Evolutionary conservation across 2,113 vertebrate genomes (phyloP), one percentile per base, ranked within the genome.

Genomic region (Fulmarus glacialis): DNA sequence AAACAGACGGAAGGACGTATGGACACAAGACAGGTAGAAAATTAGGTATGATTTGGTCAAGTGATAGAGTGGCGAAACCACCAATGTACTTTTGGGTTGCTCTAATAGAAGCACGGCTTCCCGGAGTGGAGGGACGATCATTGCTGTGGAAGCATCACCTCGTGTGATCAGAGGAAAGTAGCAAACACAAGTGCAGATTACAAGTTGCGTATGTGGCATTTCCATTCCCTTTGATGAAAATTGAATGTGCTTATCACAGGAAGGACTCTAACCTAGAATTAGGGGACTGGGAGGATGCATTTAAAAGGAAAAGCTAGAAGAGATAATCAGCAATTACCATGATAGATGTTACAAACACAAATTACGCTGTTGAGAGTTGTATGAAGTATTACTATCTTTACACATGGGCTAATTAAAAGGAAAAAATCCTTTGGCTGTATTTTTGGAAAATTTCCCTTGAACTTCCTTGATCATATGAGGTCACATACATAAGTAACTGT

Each of bases 171-270:
- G 48, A 94, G 26, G 36, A 42, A 78, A 74, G 48, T 2, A 45
- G 32, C 59, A 93, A 93, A 62, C 22, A 23, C 27, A 23, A 88
- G 42, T 64, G 67, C 24, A 85, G 53, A 70, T 86, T 90, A 34
- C 63, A 80, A 62, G 62, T 62, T 91, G 58, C 62, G 14, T 47
- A 15, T 88, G 29, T 38, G n/a, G 32, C 59, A 77, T 91, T 93
- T 85, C 66, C 70, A 75, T 90, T 93, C 58, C 53, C 40, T 94
- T 91, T 91, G 78, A 93, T 90, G 87, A 58, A 92, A 88, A 86
- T 15, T 85, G 62, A 79, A 73, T 43, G 74, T 90, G 78, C 58
- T 96, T 94, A 34, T 91, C 81, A 75, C 47, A 82, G 56, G 70
- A 72, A 93, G 68, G 70, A 38, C 66, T 90, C 59, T 70, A 84